Evolutionary conservation across 2,888 invertebrate genomes (phyloP).

Genomic region (Scrobipalpa costella): DNA sequence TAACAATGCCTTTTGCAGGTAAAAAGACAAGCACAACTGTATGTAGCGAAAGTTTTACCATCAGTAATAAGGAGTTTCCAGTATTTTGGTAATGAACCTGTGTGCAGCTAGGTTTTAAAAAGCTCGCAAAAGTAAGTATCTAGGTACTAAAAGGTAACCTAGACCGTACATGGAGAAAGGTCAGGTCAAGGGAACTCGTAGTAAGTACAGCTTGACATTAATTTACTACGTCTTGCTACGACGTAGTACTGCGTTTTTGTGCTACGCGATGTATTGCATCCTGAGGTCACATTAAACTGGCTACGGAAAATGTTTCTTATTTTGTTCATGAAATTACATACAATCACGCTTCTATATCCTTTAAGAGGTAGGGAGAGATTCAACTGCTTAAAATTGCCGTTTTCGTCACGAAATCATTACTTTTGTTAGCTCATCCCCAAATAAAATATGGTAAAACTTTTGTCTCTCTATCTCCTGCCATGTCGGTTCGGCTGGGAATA

Average conservation of each 20-base stretch:
- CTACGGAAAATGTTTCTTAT: no score
- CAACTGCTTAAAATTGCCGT: no score
- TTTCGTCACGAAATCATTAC: no score
- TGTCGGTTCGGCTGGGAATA: no score
- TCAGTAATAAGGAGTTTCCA: not conserved
- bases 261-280: conserved; percentile 5
- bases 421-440: no score
- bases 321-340: no score
- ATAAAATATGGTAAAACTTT: no score
- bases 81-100: conserved; percentile 11
- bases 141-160: not conserved
- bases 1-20: not conserved
- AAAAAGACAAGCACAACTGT: not conserved
- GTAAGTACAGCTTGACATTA: conserved; percentile 3
- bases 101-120: not conserved
- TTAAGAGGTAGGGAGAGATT: no score
- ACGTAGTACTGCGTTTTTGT: not conserved
- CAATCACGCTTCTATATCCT: no score
- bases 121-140: not conserved
- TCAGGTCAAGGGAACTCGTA: not conserved
- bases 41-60: not conserved
- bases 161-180: not conserved
- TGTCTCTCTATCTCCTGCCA: no score
- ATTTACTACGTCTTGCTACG: conserved; percentile 3
- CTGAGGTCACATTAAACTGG: not conserved